Conservation (phyloP, 2,888 invertebrate genomes). For the Agelastica alni region DNA sequence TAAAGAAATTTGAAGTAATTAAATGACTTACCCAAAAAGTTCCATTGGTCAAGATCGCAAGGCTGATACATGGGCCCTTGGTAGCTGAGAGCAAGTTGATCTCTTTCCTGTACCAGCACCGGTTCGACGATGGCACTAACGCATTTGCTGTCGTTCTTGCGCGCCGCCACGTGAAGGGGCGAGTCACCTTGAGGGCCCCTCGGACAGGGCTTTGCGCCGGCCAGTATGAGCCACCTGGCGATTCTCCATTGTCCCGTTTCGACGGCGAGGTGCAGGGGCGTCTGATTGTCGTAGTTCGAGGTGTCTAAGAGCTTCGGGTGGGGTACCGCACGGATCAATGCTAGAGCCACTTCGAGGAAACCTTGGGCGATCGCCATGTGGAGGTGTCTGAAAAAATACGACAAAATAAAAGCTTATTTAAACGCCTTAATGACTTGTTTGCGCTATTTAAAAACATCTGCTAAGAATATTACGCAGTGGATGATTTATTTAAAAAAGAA, state of each 20-base stretch:
- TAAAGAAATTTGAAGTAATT: no score
- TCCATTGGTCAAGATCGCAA: constrained; percentile 74
- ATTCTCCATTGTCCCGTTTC: constrained; percentile 75
- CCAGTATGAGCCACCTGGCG: constrained; percentile 75
- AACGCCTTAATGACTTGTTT: no score
- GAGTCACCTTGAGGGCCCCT: constrained; percentile 83
- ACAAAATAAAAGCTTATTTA: no score
- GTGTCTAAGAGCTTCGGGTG: constrained; percentile 78
- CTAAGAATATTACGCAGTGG: no score
- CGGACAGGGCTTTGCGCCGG: constrained; percentile 71
- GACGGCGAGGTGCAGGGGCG: constrained; percentile 86
- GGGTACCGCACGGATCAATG: constrained; percentile 77
- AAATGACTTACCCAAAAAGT: constrained; percentile 78
- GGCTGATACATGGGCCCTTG: constrained; percentile 54
- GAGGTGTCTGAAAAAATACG: constrained; percentile 74
- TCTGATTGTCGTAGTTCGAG: constrained; percentile 77
- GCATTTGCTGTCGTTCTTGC: constrained; percentile 69
- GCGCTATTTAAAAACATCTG: no score
- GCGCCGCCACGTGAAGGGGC: constrained; percentile 82
- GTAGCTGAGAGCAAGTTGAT: constrained; percentile 47
- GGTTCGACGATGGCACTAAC: constrained; percentile 75
- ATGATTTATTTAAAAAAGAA: no score
- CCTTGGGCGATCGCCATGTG: constrained; percentile 84
- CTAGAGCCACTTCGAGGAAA: constrained; percentile 71
- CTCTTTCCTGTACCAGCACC: constrained; percentile 60